phyloP scores from a whole-genome alignment of 2,113 vertebrate species.

The Tricholaema leucomelas region DNA sequence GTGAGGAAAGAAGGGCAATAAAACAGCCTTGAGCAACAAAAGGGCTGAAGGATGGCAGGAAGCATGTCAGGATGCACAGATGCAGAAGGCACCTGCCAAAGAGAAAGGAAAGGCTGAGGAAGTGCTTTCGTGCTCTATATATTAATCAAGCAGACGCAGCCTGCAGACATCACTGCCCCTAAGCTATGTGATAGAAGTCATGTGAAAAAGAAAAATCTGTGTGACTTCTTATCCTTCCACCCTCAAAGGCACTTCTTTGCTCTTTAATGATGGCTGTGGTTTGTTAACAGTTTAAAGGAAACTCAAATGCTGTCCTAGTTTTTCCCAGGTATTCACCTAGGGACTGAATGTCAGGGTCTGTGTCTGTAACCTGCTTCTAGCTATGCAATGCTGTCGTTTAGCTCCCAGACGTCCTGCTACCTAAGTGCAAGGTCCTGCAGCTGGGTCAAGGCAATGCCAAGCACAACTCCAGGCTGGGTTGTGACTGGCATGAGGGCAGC shows the following conservation, averaged over 20 bases:
- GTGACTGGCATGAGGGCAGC: too few species aligned
- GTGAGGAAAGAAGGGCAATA: background rate
- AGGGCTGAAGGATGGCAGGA: background rate
- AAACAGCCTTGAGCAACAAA: background rate
- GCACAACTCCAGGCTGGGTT: too few species aligned
- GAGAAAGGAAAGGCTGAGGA: background rate
- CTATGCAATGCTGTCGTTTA: background rate
- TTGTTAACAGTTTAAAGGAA: background rate
- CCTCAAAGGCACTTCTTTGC: background rate
- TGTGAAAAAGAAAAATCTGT: background rate
- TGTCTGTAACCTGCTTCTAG: background rate
- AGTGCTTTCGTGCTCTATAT: background rate
- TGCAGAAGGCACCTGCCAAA: background rate
- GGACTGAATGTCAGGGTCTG: background rate
- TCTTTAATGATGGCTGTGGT: background rate
- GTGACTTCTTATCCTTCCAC: background rate
- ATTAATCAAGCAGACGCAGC: background rate
- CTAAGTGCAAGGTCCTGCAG: too few species aligned
- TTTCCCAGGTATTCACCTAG: background rate
- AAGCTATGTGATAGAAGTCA: background rate
- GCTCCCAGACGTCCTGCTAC: background rate
- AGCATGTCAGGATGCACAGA: background rate
- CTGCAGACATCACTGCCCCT: background rate
- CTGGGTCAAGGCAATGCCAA: too few species aligned
- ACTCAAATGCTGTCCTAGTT: background rate